Base-by-base conservation (phyloP, 2,888 invertebrate genomes). In the Carabus problematicus region DNA sequence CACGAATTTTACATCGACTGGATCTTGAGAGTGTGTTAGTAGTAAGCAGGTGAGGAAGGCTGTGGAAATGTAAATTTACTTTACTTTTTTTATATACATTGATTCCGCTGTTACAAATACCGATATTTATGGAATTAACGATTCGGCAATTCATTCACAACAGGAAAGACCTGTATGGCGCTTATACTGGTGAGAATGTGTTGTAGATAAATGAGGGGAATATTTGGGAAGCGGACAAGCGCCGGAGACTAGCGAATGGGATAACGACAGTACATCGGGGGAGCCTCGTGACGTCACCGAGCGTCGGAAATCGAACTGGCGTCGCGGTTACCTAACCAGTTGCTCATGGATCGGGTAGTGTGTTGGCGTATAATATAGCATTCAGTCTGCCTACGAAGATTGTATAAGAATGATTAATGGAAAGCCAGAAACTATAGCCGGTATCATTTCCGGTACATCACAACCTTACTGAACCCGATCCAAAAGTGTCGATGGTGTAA, bases 241-340 rank as follows among this genome's bases (percentile, higher is more conserved):
- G 47, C 59, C 66, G 64, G 55, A 55, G 63, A 47, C 55, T 29
- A 45, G 56, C 69, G 69, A 69, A 69, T 62, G 55, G 69, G 55
- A 69, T 69, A 68, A 68, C 68, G 69, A 69, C 61, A 61, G 69
- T 55, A 61, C 61, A 55, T 62, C 69, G 69, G 69, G 56, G 62
- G 40, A 29, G 29, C 11, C 29, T 41, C 19, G 56, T 69, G 69
- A 69, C 69, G 69, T 69, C 69, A 69, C 55, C 16, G 43, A 61
- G 69, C 69, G 69, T 69, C 69, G 69, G 69, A 69, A 69, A 69
- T 69, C 69, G 69, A 69, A 69, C 62, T 18, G 69, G 69, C 62
- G 62, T 55, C 69, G 62, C 56, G 70, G 55, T 70, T 66, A 70
- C 70, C 71, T 72, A 74, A 75, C 75, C 73, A 75, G 75, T 75